Percentiles rank a stretch among this genome's conserved stretches.
Conservation (phyloP, 2,113 vertebrate genomes). For the Verasper variegatus region DNA sequence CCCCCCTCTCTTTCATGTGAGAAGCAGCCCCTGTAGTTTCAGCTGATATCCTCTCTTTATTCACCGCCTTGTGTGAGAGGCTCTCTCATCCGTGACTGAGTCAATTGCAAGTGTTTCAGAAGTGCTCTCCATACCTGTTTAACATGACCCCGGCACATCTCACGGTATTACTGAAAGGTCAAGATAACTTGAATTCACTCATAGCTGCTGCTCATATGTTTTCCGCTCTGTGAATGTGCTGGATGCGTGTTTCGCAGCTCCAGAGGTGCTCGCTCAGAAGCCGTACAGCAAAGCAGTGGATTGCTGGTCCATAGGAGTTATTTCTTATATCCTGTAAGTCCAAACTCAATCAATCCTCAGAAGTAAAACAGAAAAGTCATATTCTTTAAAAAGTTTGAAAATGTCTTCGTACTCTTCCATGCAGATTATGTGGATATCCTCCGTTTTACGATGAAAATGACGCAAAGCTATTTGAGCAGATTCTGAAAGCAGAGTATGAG, state of each 20-base stretch:
- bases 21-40: slow-evolving; percentile 31
- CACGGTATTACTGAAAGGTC: slow-evolving; percentile 56
- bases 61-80: slow-evolving; percentile 57
- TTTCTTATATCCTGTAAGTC: slow-evolving; percentile 96
- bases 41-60: slow-evolving; percentile 51
- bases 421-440: slow-evolving; percentile 95
- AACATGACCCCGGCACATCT: slow-evolving; percentile 54
- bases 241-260: slow-evolving; percentile 81
- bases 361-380: background rate
- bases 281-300: slow-evolving; percentile 99
- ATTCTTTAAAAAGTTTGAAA: background rate
- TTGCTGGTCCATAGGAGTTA: slow-evolving; percentile 99
- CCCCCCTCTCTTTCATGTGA: slow-evolving; percentile 36
- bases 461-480: slow-evolving; percentile 97
- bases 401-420: background rate
- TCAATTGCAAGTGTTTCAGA: slow-evolving; percentile 68
- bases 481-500: slow-evolving; percentile 95
- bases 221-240: slow-evolving; percentile 5
- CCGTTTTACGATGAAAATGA: slow-evolving; percentile 98
- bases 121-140: slow-evolving; percentile 69
- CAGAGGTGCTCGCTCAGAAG: slow-evolving; percentile 96
- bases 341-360: background rate
- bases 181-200: slow-evolving; percentile 52
- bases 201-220: slow-evolving; percentile 9
- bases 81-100: slow-evolving; percentile 64